Evolutionary conservation across 1,140 invertebrate species (phyloP).

Genomic region (Ips typographus): DNA sequence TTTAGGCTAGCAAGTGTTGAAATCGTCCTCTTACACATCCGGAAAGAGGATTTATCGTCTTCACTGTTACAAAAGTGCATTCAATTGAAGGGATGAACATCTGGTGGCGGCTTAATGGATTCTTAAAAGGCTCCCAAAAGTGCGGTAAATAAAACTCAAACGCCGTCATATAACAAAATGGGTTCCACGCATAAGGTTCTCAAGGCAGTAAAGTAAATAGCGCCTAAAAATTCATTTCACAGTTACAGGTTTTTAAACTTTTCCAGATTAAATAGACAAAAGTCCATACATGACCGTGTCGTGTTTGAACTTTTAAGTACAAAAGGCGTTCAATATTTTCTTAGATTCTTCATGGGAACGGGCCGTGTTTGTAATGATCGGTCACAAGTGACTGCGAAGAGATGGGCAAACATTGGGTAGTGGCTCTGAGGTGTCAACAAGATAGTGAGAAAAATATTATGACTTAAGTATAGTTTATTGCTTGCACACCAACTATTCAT

Average conservation of each 20-base stretch:
- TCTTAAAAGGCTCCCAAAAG: no score
- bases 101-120: neutral
- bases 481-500: neutral
- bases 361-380: slow-evolving; percentile 29
- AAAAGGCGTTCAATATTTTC: slow-evolving; percentile 28
- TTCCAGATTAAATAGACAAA: slow-evolving; percentile 31
- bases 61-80: neutral
- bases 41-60: slow-evolving; percentile 15
- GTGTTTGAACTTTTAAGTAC: slow-evolving; percentile 31
- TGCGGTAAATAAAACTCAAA: no score
- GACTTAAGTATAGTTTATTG: slow-evolving; percentile 14
- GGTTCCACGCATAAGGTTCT: neutral
- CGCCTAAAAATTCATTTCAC: slow-evolving; percentile 13
- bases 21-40: slow-evolving; percentile 1
- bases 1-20: slow-evolving; percentile 12
- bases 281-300: slow-evolving; percentile 14
- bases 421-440: slow-evolving; percentile 26
- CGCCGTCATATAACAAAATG: neutral
- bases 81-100: slow-evolving; percentile 9
- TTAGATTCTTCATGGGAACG: slow-evolving; percentile 30
- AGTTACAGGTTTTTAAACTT: slow-evolving; percentile 17
- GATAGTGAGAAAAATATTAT: slow-evolving; percentile 22
- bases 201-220: slow-evolving; percentile 6
- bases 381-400: slow-evolving; percentile 31
- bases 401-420: slow-evolving; percentile 30